Evolutionary conservation across 53 echinoderm and acorn worm genomes (phyloP).

Genomic region (Henricia sp.): DNA sequence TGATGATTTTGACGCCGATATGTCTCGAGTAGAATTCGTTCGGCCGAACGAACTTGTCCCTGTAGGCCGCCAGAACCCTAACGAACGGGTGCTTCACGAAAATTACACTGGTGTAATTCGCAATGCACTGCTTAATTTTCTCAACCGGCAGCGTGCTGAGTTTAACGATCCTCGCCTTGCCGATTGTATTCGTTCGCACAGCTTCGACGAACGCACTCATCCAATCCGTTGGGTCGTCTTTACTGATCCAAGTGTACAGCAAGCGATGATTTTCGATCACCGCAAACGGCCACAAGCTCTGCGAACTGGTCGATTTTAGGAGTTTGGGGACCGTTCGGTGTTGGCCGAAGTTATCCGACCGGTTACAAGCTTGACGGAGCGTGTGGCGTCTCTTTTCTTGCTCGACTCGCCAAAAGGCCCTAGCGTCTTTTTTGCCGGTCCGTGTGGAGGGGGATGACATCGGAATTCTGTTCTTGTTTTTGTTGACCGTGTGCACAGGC

Average conservation of each 20-base stretch:
- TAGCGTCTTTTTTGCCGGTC: too few relatives aligned
- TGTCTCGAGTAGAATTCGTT: conserved; percentile 51
- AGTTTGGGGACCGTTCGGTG: neutral
- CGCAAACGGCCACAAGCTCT: conserved; percentile 60
- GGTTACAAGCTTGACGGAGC: neutral
- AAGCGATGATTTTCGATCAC: conserved; percentile 62
- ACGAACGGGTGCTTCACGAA: conserved; percentile 76
- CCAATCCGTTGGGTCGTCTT: conserved; percentile 74
- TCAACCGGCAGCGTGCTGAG: conserved; percentile 28
- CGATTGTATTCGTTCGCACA: conserved; percentile 47
- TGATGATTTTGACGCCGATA: conserved; percentile 35
- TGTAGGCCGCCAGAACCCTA: conserved; percentile 67
- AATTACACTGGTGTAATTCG: conserved; percentile 66
- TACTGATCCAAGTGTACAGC: conserved; percentile 67
- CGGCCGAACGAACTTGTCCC: conserved; percentile 58
- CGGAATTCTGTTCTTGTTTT: too few relatives aligned
- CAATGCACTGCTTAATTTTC: conserved; percentile 60
- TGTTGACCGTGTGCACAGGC: too few relatives aligned
- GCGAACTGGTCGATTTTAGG: conserved; percentile 38
- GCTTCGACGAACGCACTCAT: conserved; percentile 75
- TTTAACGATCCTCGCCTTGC: conserved; percentile 60
- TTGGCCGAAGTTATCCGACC: neutral
- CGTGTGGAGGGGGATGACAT: too few relatives aligned
- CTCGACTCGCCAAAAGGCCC: neutral
- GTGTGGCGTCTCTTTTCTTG: neutral